Percentiles rank a stretch among this genome's conserved stretches.
Evolutionary conservation across 2,888 invertebrate genomes (phyloP).

Genomic region (Parthenolecanium corni): DNA sequence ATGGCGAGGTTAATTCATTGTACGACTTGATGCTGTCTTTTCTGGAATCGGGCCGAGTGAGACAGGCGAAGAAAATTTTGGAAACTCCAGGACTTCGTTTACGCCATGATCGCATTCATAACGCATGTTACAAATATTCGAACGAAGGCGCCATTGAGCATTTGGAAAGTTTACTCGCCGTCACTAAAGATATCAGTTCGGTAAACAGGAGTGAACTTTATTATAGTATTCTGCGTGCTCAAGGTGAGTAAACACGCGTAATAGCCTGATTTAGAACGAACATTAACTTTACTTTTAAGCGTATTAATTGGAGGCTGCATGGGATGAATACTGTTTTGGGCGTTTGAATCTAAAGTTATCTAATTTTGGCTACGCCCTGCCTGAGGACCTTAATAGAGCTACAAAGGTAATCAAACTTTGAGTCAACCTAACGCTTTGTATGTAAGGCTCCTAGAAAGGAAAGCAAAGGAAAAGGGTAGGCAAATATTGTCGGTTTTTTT

Average conservation of each 20-base stretch:
- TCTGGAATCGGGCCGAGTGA: slow-evolving; percentile 45
- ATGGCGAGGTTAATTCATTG: slow-evolving; percentile 72
- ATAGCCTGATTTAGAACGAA: too few relatives aligned
- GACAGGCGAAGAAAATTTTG: slow-evolving; percentile 68
- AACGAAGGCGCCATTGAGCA: slow-evolving; percentile 52
- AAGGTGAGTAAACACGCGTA: slow-evolving; percentile 40
- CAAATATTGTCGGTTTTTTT: not conserved
- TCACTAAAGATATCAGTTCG: slow-evolving; percentile 62
- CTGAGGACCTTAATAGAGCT: too few relatives aligned
- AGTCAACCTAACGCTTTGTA: too few relatives aligned
- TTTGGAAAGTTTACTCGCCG: slow-evolving; percentile 63
- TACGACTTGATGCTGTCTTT: slow-evolving; percentile 74
- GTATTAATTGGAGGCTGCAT: too few relatives aligned
- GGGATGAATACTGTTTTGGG: too few relatives aligned
- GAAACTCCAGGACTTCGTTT: slow-evolving; percentile 67
- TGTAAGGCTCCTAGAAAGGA: too few relatives aligned
- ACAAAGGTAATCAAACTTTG: too few relatives aligned
- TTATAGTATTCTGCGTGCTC: slow-evolving; percentile 60
- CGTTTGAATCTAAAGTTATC: too few relatives aligned
- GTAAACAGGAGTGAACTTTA: slow-evolving; percentile 65
- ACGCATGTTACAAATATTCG: slow-evolving; percentile 48
- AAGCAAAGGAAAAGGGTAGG: too few relatives aligned
- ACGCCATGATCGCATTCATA: slow-evolving; percentile 52
- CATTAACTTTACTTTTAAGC: too few relatives aligned
- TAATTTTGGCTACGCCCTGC: too few relatives aligned